Evolutionary conservation across 1,140 invertebrate genomes (phyloP).

Genomic region (Neodiprion fabricii): DNA sequence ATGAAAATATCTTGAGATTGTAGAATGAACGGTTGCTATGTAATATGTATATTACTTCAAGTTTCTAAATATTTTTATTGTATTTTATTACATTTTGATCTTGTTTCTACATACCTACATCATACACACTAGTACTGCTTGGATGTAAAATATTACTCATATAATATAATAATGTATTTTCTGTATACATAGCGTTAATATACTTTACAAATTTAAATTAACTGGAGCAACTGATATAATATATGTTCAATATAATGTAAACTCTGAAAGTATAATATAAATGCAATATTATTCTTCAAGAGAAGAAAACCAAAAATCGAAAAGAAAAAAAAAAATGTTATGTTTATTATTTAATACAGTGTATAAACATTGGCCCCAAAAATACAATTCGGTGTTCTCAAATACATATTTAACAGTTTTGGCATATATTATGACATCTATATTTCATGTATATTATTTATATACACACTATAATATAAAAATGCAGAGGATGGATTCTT

Average conservation of each 20-base stretch:
- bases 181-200: neutral
- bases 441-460: slow-evolving; percentile 26
- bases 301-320: too few species aligned
- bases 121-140: too few species aligned
- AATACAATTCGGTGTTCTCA: slow-evolving; percentile 27
- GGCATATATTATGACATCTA: slow-evolving; percentile 51
- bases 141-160: neutral
- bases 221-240: too few species aligned
- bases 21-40: too few species aligned
- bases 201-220: neutral
- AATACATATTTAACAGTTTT: slow-evolving; percentile 42
- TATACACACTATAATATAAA: too few species aligned
- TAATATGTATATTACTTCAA: neutral
- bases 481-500: too few species aligned
- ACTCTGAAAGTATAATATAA: slow-evolving; percentile 21
- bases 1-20: too few species aligned
- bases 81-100: slow-evolving; percentile 20
- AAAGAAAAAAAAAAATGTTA: neutral
- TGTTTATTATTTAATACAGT: slow-evolving; percentile 34
- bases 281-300: neutral
- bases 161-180: neutral
- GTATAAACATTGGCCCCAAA: slow-evolving; percentile 46
- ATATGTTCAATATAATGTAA: slow-evolving; percentile 38
- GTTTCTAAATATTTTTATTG: slow-evolving; percentile 2
- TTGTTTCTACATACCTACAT: slow-evolving; percentile 26